Percentiles rank a stretch among this genome's conserved stretches.
Conservation (phyloP, 1,140 invertebrate genomes). For the Vollenhovia emeryi region DNA sequence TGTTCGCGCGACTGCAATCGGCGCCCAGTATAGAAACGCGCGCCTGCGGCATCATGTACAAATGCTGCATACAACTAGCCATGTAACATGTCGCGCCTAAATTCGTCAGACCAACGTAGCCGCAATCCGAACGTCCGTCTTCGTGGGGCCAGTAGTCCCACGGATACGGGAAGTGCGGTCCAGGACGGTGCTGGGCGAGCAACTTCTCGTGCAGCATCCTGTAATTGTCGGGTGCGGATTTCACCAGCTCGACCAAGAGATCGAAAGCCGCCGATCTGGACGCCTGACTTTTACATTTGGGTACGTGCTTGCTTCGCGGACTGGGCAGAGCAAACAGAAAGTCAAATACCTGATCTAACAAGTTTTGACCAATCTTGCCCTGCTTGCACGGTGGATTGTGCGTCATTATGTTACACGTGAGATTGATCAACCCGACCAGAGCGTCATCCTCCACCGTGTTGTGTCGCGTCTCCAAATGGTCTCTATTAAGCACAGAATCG, state of each 20-base stretch:
- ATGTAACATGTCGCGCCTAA: constrained; percentile 98
- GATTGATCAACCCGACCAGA: constrained; percentile 94
- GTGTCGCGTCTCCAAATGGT: constrained; percentile 93
- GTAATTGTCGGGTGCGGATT: constrained; percentile 94
- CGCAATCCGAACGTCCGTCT: constrained; percentile 96
- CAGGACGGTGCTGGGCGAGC: constrained; percentile 94
- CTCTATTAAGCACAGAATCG: constrained; percentile 90
- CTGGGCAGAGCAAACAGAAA: constrained; percentile 96
- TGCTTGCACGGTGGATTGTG: constrained; percentile 95
- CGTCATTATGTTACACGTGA: constrained; percentile 94
- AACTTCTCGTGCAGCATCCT: constrained; percentile 93
- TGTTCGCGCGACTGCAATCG: constrained; percentile 88
- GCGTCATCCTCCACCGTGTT: constrained; percentile 95
- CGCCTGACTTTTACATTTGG: constrained; percentile 96
- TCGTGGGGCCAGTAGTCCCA: constrained; percentile 99
- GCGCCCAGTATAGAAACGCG: constrained; percentile 92
- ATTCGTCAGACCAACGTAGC: constrained; percentile 97
- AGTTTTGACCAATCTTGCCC: constrained; percentile 91
- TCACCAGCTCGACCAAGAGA: constrained; percentile 94
- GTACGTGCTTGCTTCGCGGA: constrained; percentile 93
- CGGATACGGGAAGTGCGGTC: constrained; percentile 93
- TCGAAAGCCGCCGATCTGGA: constrained; percentile 96
- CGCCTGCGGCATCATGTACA: constrained; percentile 98
- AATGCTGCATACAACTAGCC: constrained; percentile 98
- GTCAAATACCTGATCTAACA: constrained; percentile 92